Evolutionary conservation across 2,888 invertebrate species (phyloP), one percentile per base, ranked within the genome.

Genomic region (Caenorhabditis uteleia): DNA sequence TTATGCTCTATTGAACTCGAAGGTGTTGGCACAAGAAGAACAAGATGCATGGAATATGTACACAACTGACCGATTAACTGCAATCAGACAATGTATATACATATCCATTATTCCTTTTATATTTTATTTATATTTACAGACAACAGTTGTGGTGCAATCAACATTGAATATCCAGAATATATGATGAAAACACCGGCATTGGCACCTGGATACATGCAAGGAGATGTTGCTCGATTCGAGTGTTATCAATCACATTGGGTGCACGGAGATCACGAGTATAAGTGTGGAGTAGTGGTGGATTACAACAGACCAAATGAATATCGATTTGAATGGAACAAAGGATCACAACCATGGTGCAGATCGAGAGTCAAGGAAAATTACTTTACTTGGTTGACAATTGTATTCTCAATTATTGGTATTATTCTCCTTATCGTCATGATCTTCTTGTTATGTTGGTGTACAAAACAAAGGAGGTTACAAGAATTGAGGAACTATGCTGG

Each of bases 121-220:
- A 40, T 34, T 39, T 50, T 14, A 12, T 12, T 14, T 25, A 26
- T 20, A 27, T 27, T 65, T 77, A 49, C 67, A 80, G 80, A 78
- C 69, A 82, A 82, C 64, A 77, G 75, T 46, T 82, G 82, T 49
- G 82, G 81, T 16, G 80, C 82, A 2, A 82, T 82, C 55, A 83
- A 80, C 64, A 78, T 82, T 46, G 82, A 82, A 46, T 82, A 79
- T 39, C 82, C 82, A 3, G 82, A 82, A 53, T 83, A 81, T 60
- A 69, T 82, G 75, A 75, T 75, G 62, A 81, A 81, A 58, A 74
- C 73, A 2, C 79, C 81, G 23, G 77, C 81, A 2, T 58, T 81
- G 38, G 66, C 78, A 2, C 62, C 80, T 8, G 80, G 78, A 45
- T 81, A 81, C 45, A 56, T 81, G 27, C 77, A 81, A 50, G 80